Conservation (phyloP, 2,888 invertebrate species). For the Coleophora deauratella region DNA sequence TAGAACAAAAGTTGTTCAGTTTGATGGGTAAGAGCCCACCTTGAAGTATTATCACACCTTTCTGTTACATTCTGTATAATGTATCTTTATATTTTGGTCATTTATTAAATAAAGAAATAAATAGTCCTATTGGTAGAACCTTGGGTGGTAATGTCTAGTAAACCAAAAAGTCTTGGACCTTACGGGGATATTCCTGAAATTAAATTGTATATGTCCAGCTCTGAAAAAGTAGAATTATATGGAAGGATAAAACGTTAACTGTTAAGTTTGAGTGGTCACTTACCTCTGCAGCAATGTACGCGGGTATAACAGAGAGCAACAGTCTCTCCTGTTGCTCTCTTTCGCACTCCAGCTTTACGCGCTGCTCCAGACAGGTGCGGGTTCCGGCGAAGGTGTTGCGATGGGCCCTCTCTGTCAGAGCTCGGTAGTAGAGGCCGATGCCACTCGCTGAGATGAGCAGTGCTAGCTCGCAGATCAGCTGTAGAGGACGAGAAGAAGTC, state of each 20-base stretch:
- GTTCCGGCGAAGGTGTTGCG: conserved; percentile 92
- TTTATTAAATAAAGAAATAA: not conserved
- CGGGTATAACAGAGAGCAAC: conserved; percentile 93
- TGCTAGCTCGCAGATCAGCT: conserved; percentile 85
- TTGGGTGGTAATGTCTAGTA: not conserved
- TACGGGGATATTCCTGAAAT: too few species aligned
- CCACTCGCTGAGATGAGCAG: conserved; percentile 85
- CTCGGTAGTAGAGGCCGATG: conserved; percentile 91
- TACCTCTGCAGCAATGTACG: conserved; percentile 95
- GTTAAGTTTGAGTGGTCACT: too few species aligned
- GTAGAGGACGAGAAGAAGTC: conserved; percentile 13
- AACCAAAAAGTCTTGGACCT: not conserved
- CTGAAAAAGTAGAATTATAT: too few species aligned
- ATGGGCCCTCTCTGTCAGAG: conserved; percentile 90
- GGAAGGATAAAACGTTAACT: too few species aligned
- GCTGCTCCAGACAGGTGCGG: conserved; percentile 90
- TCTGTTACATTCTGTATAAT: too few species aligned
- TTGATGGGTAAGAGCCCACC: too few species aligned
- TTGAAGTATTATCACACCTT: too few species aligned
- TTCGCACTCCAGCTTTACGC: conserved; percentile 94
- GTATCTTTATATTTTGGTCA: not conserved
- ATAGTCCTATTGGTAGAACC: too few species aligned
- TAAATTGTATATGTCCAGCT: too few species aligned
- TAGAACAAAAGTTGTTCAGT: too few species aligned
- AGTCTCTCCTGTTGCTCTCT: conserved; percentile 95